Evolutionary conservation across 2,797 vertebrate genomes (phyloP).

Genomic region (Holocentrus rufus): DNA sequence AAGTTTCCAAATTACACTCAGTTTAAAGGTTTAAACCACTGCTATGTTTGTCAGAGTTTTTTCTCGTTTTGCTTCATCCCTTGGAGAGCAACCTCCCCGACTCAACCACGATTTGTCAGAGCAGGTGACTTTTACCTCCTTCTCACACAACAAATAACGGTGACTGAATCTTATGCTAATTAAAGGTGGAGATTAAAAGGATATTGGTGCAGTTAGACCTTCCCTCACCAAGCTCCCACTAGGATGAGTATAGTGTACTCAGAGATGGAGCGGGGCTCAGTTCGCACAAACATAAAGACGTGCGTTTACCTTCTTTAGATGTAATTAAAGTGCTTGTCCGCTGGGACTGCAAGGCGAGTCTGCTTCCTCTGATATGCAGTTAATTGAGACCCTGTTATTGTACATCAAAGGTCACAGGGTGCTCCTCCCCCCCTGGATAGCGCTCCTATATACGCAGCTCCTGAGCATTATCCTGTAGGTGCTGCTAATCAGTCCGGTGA

Average conservation of each 20-base stretch:
- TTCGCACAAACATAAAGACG: neutral
- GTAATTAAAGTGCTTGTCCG: slow-evolving; percentile 69
- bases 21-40: neutral
- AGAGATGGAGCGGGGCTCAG: slow-evolving; percentile 15
- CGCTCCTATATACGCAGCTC: slow-evolving; percentile 20
- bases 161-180: slow-evolving; percentile 15
- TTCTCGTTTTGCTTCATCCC: too few species aligned
- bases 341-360: slow-evolving; percentile 45
- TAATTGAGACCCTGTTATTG: slow-evolving; percentile 66
- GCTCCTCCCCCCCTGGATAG: slow-evolving; percentile 8
- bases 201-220: slow-evolving; percentile 26
- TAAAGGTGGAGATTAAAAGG: slow-evolving; percentile 41
- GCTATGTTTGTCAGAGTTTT: neutral
- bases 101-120: neutral
- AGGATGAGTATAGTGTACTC: slow-evolving; percentile 13
- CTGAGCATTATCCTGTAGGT: slow-evolving; percentile 41
- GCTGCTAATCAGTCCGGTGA: slow-evolving; percentile 37
- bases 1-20: neutral
- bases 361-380: slow-evolving; percentile 55
- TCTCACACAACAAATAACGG: neutral
- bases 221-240: slow-evolving; percentile 30
- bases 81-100: neutral
- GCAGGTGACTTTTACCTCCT: neutral
- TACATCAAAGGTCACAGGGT: slow-evolving; percentile 64
- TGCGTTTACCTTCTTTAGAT: slow-evolving; percentile 61